These are phyloP conservation scores for Strigops habroptila DNA, from an alignment of 2,113 vertebrate genomes.

Conservation along the genomic window DNA sequence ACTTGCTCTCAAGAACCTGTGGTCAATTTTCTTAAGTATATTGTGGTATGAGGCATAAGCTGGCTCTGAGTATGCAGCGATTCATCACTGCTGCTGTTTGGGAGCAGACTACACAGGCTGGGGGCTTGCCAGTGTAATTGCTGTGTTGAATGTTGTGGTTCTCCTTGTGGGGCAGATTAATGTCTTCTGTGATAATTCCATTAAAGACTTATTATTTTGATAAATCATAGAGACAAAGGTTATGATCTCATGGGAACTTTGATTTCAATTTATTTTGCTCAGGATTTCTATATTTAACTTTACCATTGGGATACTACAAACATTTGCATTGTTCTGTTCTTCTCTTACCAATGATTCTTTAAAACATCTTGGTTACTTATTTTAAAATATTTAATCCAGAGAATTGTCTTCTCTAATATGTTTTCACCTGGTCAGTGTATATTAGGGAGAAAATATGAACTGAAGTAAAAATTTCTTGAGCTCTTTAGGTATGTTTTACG, in stretches of 20 bases:
- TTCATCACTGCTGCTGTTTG: not conserved
- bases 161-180: not conserved
- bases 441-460: not conserved
- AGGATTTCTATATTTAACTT: not conserved
- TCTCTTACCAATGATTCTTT: not conserved
- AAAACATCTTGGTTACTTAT: not conserved
- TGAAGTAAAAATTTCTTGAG: not conserved
- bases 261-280: not conserved
- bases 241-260: not conserved
- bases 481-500: not conserved
- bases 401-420: not conserved
- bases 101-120: not conserved
- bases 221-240: not conserved
- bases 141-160: not conserved
- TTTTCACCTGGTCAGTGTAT: not conserved
- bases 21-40: not conserved
- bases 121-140: not conserved
- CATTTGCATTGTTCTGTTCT: not conserved
- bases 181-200: not conserved
- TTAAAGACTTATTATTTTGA: not conserved
- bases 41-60: not conserved
- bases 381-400: not conserved
- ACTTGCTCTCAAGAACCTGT: not conserved
- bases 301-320: not conserved
- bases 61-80: not conserved